Base-by-base conservation (phyloP, 2,113 vertebrate genomes). In the Dendropsophus ebraccatus region DNA sequence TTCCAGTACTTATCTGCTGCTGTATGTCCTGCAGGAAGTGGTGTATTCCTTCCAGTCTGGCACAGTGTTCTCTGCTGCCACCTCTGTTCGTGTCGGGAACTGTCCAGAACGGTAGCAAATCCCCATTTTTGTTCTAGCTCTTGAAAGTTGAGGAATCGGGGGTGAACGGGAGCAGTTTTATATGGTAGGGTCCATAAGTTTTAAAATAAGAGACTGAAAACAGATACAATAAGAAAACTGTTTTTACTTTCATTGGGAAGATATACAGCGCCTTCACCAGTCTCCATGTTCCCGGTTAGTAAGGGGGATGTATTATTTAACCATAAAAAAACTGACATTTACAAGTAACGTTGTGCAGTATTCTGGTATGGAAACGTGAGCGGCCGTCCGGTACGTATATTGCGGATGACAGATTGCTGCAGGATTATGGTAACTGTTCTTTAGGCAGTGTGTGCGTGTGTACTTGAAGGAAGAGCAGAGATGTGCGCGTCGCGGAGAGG, bases 291-390 rank as follows among this genome's bases (percentile, higher is more conserved):
- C 92, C 92, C 88, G 88, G 90, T 91, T 47, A 90, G 90, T 91
- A 89, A 91, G 89, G 90, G 88, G 92, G 93, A 88, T 92, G 94
- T 94, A 94, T 93, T 93, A 93, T 92, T 92, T 93, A 93, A 93
- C 10, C 16, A 16, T 5, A 77, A 84, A 32, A 49, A 30, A 30
- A 12, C 79, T 87, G 84, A 87, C 87, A 45, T 52, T 77, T 80
- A 56, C 81, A 45, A 69, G 19, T 13, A n/a, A 37, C 47, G 28
- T 19, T 73, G n/a, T 45, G 30, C 65, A 19, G 16, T 16, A 65
- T 54, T 74, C 30, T 84, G 11, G 52, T 80, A 75, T 1, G 0
- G 56, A 86, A 58, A 21, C 87, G 70, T 4, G 49, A 90, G 73
- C 77, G 65, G 21, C 4, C 0, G 17, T 65, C 56, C 84, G 74